Conservation (phyloP, 2,797 vertebrate species). For the Amblyraja radiata region DNA sequence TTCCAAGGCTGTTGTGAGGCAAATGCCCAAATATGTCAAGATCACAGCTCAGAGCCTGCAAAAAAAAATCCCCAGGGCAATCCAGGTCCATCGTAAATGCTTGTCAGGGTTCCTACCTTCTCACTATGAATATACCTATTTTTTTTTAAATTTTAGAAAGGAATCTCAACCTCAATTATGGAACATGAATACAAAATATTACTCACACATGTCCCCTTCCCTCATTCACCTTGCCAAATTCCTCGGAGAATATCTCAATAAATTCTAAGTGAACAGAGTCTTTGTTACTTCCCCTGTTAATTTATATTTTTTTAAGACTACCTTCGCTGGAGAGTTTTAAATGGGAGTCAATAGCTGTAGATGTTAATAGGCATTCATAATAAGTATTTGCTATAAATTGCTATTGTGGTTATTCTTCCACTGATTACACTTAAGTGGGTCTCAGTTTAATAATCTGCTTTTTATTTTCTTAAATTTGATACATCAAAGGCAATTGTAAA, state of each 20-base stretch:
- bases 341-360: not conserved
- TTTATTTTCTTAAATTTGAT: constrained; percentile 6
- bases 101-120: not conserved
- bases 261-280: not conserved
- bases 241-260: not conserved
- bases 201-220: not conserved
- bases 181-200: not conserved
- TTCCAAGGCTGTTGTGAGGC: not conserved
- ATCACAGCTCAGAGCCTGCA: not conserved
- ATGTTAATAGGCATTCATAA: not conserved
- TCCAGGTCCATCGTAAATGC: not conserved
- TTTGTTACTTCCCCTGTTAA: not conserved
- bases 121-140: not conserved
- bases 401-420: not conserved
- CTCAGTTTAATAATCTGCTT: not conserved
- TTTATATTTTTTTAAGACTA: no score
- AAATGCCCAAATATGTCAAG: not conserved
- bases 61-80: not conserved
- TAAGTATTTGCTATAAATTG: not conserved
- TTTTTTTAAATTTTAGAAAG: not conserved
- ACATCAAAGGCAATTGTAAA: not conserved
- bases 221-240: not conserved
- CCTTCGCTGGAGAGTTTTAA: not conserved
- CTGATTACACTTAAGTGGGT: not conserved
- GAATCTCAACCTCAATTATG: not conserved